phyloP scores from a whole-genome alignment of 2,888 invertebrate genomes.

The Pollenia griseotomentosa region DNA sequence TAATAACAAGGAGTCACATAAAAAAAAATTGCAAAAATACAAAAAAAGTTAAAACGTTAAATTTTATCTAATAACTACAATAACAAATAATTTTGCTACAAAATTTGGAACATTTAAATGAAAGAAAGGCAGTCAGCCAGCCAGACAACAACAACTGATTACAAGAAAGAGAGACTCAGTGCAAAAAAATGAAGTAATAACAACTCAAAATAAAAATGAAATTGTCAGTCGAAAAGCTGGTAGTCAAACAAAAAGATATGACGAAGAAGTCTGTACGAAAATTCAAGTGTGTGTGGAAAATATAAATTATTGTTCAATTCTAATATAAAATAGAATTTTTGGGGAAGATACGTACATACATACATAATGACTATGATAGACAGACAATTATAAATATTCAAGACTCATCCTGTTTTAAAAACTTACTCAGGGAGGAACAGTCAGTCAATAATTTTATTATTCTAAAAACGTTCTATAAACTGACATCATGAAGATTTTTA shows the following conservation, averaged over 20 bases:
- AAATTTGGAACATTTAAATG: conserved; percentile 9
- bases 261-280: neutral
- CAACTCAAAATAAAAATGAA: conserved; percentile 9
- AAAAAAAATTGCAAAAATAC: neutral
- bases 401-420: conserved; percentile 16
- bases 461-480: neutral
- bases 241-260: conserved; percentile 30
- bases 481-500: neutral
- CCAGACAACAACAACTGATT: conserved; percentile 4
- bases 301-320: neutral
- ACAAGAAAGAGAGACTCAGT: neutral
- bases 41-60: neutral
- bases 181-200: conserved; percentile 34
- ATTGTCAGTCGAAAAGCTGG: conserved; percentile 41
- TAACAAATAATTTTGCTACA: neutral
- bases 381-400: conserved; percentile 23
- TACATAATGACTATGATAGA: conserved; percentile 29
- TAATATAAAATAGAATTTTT: too few relatives aligned
- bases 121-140: neutral
- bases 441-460: neutral
- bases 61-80: conserved; percentile 3
- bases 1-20: too few relatives aligned
- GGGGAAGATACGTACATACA: neutral
- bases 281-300: neutral
- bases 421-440: neutral